A percentile compares a stretch with the other conserved stretches of the same genome.
phyloP scores from a whole-genome alignment of 2,797 vertebrate genomes.

The Scolopax bukidnonensis region DNA sequence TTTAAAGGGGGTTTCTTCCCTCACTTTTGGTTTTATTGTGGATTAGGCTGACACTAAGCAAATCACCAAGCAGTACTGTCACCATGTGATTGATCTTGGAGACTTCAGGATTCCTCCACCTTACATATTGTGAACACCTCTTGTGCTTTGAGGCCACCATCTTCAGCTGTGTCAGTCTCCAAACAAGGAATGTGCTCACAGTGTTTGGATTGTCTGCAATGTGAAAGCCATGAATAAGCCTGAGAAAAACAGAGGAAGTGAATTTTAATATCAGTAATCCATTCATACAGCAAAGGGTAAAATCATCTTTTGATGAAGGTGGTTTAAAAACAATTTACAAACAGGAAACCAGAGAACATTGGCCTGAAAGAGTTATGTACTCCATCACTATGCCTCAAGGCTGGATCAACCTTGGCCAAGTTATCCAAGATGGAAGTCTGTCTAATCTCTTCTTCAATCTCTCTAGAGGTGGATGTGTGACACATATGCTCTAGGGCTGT shows the following conservation, averaged over 20 bases:
- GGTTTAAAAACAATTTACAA: background rate
- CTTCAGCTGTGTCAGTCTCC: background rate
- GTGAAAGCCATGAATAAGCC: background rate
- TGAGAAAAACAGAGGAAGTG: background rate
- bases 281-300: background rate
- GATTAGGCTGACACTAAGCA: background rate
- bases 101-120: background rate
- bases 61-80: background rate
- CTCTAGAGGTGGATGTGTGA: background rate
- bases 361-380: background rate
- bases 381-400: background rate
- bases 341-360: background rate
- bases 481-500: background rate
- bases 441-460: background rate
- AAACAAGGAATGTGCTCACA: fast-evolving
- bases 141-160: background rate
- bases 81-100: background rate
- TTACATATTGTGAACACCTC: fast-evolving
- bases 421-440: background rate
- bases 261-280: background rate
- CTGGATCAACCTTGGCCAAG: background rate
- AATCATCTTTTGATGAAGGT: background rate
- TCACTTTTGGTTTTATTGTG: background rate
- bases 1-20: background rate
- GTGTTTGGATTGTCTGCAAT: background rate